Evolutionary conservation across 2,797 vertebrate species (phyloP).

Genomic region (Gymnopithys bicolor): DNA sequence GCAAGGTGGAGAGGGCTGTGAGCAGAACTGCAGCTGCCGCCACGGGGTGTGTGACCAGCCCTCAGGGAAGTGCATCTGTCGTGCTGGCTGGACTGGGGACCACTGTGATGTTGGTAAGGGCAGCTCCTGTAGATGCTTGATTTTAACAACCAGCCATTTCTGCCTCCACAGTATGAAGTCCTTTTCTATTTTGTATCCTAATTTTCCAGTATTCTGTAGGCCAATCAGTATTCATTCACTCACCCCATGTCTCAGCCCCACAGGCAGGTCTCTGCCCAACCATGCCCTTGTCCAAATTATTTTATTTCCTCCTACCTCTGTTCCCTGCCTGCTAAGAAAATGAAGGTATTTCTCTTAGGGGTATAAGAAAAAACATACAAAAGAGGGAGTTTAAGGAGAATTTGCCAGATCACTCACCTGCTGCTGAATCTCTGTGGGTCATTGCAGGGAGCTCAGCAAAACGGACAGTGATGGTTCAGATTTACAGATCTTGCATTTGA

Average conservation of each 20-base stretch:
- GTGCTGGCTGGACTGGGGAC: slow-evolving; percentile 22
- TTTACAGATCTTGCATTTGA: background rate
- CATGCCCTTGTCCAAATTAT: background rate
- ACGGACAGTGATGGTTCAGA: background rate
- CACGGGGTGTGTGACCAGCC: slow-evolving; percentile 38
- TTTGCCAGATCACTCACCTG: background rate
- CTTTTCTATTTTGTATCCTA: background rate
- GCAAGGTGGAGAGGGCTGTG: background rate
- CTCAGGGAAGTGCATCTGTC: slow-evolving; percentile 31
- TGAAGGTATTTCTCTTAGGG: background rate
- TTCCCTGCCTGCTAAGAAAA: background rate
- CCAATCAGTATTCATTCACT: rapidly evolving
- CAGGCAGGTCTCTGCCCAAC: background rate
- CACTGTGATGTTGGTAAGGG: slow-evolving; percentile 35
- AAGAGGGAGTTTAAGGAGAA: background rate
- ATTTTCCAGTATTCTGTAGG: background rate
- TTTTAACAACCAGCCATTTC: background rate
- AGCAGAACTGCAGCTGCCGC: slow-evolving; percentile 52
- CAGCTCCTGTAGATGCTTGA: background rate
- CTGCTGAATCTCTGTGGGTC: background rate
- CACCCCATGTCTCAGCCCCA: rapidly evolving
- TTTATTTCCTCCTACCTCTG: background rate
- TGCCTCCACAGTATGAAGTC: background rate
- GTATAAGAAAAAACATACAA: background rate
- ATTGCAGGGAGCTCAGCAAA: background rate